A percentile compares a stretch with the other conserved stretches of the same genome.
Evolutionary conservation across 1,140 invertebrate species (phyloP).

Genomic region (Nylanderia fulva): DNA sequence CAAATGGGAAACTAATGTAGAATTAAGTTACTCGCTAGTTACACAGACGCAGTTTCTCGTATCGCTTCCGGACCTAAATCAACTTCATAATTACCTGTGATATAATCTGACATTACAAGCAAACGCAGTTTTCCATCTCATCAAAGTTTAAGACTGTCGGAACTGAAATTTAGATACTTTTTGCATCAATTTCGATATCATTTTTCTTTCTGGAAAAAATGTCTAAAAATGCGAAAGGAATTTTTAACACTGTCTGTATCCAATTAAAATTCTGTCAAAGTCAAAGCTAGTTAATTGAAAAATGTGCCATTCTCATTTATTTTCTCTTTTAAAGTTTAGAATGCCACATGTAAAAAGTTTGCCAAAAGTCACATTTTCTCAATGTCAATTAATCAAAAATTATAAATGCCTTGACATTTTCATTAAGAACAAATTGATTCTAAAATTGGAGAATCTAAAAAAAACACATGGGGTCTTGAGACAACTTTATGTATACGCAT

Average conservation of each 20-base stretch:
- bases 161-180: slow-evolving; percentile 23
- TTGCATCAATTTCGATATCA: neutral
- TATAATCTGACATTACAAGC: slow-evolving; percentile 60
- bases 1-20: slow-evolving; percentile 44
- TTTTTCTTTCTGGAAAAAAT: neutral
- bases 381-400: neutral
- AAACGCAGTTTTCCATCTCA: slow-evolving; percentile 40
- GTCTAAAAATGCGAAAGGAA: neutral
- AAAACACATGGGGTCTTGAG: neutral
- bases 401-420: neutral
- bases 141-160: slow-evolving; percentile 53
- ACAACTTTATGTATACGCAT: no score
- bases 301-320: neutral
- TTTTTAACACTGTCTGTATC: neutral
- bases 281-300: neutral
- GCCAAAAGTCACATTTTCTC: neutral
- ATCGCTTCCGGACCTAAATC: slow-evolving; percentile 66
- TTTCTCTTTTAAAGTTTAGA: neutral
- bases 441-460: neutral
- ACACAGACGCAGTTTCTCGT: slow-evolving; percentile 22
- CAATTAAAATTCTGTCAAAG: neutral
- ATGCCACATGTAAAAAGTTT: neutral
- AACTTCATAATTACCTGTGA: slow-evolving; percentile 63
- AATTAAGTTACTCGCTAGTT: slow-evolving; percentile 56
- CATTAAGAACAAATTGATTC: neutral